Conservation (phyloP, 2,888 invertebrate genomes). For the Drosophila trichaetosa region DNA sequence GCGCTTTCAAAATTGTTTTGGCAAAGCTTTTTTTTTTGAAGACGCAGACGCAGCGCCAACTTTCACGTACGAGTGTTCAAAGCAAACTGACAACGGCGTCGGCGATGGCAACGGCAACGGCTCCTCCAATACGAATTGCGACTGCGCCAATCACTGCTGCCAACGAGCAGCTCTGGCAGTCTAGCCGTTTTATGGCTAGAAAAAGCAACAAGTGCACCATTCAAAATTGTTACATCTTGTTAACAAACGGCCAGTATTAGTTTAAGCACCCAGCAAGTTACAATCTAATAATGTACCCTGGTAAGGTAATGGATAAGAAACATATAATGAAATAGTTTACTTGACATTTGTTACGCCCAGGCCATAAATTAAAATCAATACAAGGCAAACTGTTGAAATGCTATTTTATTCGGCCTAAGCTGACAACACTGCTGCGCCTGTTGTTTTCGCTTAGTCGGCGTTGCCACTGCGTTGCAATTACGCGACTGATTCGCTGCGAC, state of each 20-base stretch:
- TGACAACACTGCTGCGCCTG: conserved; percentile 44
- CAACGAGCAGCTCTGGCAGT: conserved; percentile 33
- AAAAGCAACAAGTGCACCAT: background rate
- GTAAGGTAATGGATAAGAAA: background rate
- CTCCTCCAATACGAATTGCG: conserved; percentile 55
- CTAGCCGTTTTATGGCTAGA: conserved; percentile 43
- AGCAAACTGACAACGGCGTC: conserved; percentile 61
- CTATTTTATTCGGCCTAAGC: background rate
- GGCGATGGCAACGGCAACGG: conserved; percentile 25
- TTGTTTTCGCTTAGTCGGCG: conserved; percentile 42
- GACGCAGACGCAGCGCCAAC: conserved; percentile 56
- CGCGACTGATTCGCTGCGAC: conserved; percentile 49
- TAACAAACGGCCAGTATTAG: background rate
- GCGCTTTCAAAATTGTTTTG: conserved; percentile 69
- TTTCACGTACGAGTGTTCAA: conserved; percentile 70
- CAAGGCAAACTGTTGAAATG: background rate
- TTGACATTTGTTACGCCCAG: background rate
- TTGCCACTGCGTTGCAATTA: conserved; percentile 68
- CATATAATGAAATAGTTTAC: background rate
- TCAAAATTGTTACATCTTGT: background rate
- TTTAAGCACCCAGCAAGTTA: background rate
- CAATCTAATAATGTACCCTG: background rate
- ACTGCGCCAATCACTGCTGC: conserved; percentile 55
- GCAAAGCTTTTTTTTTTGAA: conserved; percentile 22
- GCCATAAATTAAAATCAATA: background rate